Evolutionary conservation across 2,113 vertebrate genomes (phyloP).

Genomic region (Spheniscus mendiculus): DNA sequence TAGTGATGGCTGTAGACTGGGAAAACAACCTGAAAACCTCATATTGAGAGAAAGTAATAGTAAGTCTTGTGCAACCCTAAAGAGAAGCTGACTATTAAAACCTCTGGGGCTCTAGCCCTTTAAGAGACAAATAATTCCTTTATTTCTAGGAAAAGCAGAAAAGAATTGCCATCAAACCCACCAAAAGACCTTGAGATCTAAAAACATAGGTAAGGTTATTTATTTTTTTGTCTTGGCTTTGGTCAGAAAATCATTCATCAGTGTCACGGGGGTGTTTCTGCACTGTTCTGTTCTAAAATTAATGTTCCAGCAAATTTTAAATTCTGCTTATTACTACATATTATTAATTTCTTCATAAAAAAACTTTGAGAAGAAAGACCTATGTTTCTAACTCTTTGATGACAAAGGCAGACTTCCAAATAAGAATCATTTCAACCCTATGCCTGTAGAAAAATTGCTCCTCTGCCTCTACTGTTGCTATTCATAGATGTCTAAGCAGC

Average conservation of each 20-base stretch:
- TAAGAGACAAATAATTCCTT: neutral
- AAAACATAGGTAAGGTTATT: neutral
- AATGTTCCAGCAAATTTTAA: neutral
- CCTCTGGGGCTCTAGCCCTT: neutral
- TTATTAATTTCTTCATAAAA: neutral
- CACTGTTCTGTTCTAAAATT: neutral
- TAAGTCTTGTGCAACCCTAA: neutral
- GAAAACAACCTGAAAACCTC: neutral
- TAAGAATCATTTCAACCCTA: neutral
- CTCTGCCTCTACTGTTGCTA: constrained; percentile 40
- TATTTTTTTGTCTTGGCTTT: neutral
- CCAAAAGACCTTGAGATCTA: neutral
- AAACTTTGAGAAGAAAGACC: neutral
- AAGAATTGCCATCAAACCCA: neutral
- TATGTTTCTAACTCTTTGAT: neutral
- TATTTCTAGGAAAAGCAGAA: neutral
- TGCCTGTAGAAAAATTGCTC: neutral
- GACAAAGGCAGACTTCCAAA: constrained; percentile 29
- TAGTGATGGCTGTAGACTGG: neutral
- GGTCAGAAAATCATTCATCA: neutral
- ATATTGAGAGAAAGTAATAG: neutral
- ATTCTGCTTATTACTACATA: neutral
- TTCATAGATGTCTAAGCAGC: constrained; percentile 51
- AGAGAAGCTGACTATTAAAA: neutral
- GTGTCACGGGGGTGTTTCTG: neutral